Conservation (phyloP, 2,113 vertebrate species). For the Garra rufa region DNA sequence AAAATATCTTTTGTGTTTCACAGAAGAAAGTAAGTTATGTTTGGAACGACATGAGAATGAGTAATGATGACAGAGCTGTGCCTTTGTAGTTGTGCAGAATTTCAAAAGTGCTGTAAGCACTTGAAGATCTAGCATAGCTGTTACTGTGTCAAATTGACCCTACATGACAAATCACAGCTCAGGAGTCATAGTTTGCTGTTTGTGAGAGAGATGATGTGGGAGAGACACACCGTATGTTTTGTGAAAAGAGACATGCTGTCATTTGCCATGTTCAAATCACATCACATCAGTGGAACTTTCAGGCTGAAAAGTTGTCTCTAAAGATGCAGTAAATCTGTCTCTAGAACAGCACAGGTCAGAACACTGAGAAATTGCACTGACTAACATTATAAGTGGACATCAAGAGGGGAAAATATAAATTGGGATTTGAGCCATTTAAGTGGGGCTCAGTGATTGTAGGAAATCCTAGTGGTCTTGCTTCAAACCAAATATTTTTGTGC, state of each 20-base stretch:
- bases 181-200: slow-evolving; percentile 1
- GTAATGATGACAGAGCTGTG: neutral
- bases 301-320: neutral
- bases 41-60: neutral
- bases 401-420: neutral
- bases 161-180: neutral
- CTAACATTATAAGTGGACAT: neutral
- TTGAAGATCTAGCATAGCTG: neutral
- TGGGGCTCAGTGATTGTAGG: no score
- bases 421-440: neutral
- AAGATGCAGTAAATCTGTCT: no score
- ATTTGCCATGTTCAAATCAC: neutral
- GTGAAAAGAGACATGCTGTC: neutral
- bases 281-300: neutral
- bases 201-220: neutral
- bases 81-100: neutral
- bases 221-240: neutral
- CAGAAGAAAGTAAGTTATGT: neutral
- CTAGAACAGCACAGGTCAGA: neutral
- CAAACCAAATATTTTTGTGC: no score
- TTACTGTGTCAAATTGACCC: neutral
- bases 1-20: neutral
- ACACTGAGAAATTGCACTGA: neutral
- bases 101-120: neutral
- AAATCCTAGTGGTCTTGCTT: no score